A percentile compares a stretch with the other conserved stretches of the same genome.
These are phyloP conservation scores for Microtus oregoni DNA, from an alignment of 2,113 vertebrate species.

Conservation along the genomic window DNA sequence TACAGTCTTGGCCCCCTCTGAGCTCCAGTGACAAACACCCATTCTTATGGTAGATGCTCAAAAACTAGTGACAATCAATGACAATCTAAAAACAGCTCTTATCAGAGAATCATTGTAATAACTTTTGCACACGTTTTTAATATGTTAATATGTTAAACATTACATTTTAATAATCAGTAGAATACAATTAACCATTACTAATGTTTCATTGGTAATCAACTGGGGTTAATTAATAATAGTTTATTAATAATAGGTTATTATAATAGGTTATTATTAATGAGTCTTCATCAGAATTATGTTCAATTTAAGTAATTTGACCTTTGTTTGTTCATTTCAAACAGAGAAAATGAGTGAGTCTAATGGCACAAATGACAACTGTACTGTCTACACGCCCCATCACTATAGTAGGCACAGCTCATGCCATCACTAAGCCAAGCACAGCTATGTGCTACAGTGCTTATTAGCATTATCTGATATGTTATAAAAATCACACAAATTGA, in stretches of 20 bases:
- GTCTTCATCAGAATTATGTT: not conserved
- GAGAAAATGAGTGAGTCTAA: not conserved
- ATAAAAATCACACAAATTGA: not conserved
- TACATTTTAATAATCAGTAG: not conserved
- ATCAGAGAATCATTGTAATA: not conserved
- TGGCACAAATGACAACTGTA: not conserved
- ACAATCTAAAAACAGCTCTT: not conserved
- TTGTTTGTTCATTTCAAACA: not conserved
- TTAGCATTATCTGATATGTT: not conserved
- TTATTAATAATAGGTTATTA: not conserved
- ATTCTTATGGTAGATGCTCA: not conserved
- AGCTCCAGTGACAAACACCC: not conserved
- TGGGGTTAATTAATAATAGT: not conserved
- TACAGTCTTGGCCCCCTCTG: not conserved
- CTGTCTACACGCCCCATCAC: too few species aligned
- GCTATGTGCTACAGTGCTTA: rapidly evolving
- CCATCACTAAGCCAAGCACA: not conserved
- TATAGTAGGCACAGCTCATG: not conserved
- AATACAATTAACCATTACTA: not conserved
- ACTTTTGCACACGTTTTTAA: not conserved
- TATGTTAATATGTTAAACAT: not conserved
- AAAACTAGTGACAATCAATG: not conserved
- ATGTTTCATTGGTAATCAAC: not conserved
- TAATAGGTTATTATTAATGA: not conserved
- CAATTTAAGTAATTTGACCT: not conserved